Percentiles rank a stretch among this genome's conserved stretches.
Evolutionary conservation across 2,888 invertebrate species (phyloP).

Genomic region (Pyrrhia umbra): DNA sequence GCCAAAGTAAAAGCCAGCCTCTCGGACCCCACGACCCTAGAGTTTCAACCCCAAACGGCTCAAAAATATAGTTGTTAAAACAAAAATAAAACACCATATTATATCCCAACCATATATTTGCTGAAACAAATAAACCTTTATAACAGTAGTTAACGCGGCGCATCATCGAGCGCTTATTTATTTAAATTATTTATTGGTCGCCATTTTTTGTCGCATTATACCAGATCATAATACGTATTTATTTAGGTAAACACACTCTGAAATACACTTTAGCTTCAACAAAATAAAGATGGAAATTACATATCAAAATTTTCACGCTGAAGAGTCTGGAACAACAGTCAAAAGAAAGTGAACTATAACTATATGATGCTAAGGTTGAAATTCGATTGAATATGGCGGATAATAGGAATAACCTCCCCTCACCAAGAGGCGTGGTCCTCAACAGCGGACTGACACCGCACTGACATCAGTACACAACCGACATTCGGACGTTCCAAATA

Average conservation of each 20-base stretch:
- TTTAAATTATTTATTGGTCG: constrained; percentile 60
- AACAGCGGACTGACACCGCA: constrained; percentile 62
- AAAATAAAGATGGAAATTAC: constrained; percentile 21
- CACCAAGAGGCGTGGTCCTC: constrained; percentile 72
- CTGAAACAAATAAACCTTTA: constrained; percentile 54
- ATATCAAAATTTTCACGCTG: not conserved
- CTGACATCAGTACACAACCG: constrained; percentile 72
- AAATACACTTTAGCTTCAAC: not conserved
- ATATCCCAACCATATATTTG: constrained; percentile 39
- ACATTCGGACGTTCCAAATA: constrained; percentile 75
- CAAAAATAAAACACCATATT: constrained; percentile 26
- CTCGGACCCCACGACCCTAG: no score
- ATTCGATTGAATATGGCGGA: constrained; percentile 12
- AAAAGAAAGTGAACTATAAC: constrained; percentile 13
- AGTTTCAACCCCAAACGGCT: no score
- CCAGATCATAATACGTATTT: constrained; percentile 64
- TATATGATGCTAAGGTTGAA: not conserved
- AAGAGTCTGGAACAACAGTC: not conserved
- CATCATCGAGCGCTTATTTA: constrained; percentile 64
- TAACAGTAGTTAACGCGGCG: constrained; percentile 54
- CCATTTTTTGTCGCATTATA: constrained; percentile 63
- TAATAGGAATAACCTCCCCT: constrained; percentile 66
- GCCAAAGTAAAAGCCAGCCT: no score
- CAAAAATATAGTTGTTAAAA: no score
- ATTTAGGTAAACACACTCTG: constrained; percentile 24